A percentile compares a stretch with the other conserved stretches of the same genome.
Conservation (phyloP, 2,113 vertebrate species). For the Mixornis gularis region DNA sequence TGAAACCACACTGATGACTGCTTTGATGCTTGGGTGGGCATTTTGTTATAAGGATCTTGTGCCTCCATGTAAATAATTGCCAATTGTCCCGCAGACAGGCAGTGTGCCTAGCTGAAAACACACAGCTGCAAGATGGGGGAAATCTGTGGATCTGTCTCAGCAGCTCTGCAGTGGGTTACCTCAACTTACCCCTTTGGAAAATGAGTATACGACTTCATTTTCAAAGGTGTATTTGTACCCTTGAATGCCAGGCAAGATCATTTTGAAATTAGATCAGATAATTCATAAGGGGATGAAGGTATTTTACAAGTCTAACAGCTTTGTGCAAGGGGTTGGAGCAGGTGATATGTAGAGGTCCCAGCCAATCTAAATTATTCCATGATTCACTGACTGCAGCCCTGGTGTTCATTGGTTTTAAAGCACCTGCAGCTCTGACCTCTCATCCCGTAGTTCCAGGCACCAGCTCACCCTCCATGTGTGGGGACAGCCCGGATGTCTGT, state of each 20-base stretch:
- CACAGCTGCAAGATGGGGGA: not conserved
- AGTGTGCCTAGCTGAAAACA: not conserved
- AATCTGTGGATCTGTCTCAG: not conserved
- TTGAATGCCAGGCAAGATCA: not conserved
- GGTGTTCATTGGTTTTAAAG: not conserved
- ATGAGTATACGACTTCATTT: not conserved
- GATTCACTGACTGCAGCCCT: not conserved
- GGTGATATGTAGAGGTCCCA: not conserved
- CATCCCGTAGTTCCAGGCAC: not conserved
- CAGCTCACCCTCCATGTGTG: not conserved
- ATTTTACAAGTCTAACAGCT: not conserved
- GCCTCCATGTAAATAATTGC: slow-evolving; percentile 7
- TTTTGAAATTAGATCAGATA: not conserved
- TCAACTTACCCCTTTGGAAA: not conserved
- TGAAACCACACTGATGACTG: not conserved
- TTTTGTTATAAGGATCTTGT: not conserved
- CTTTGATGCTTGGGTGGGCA: not conserved
- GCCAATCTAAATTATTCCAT: not conserved
- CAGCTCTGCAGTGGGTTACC: not conserved
- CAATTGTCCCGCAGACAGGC: not conserved
- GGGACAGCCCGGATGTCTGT: not conserved
- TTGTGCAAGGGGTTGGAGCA: not conserved
- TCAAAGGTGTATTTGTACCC: not conserved
- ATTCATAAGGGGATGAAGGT: not conserved
- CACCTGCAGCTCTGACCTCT: not conserved